A percentile compares a stretch with the other conserved stretches of the same genome.
These are phyloP conservation scores for Spodoptera frugiperda DNA, from an alignment of 1,140 invertebrate genomes.

Conservation along the genomic window DNA sequence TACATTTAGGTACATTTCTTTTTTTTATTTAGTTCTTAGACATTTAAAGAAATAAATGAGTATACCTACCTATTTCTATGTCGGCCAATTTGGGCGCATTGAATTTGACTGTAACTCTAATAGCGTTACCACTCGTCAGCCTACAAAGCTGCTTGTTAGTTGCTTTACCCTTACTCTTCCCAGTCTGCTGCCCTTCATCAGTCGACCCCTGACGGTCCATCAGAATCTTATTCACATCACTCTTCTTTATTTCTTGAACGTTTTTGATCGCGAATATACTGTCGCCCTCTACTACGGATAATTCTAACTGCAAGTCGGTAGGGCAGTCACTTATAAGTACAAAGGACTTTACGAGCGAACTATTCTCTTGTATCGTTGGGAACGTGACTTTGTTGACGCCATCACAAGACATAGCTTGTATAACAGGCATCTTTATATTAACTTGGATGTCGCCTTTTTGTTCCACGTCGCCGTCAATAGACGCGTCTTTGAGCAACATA, in stretches of 20 bases:
- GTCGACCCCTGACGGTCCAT: conserved; percentile 62
- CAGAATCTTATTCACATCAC: conserved; percentile 72
- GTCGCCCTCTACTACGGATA: conserved; percentile 67
- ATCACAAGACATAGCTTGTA: conserved; percentile 76
- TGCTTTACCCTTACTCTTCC: conserved; percentile 57
- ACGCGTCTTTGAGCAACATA: conserved; percentile 71
- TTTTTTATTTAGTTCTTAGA: neutral
- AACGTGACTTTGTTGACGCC: conserved; percentile 73
- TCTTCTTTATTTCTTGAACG: conserved; percentile 76
- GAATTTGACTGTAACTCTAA: conserved; percentile 74
- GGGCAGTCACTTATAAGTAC: conserved; percentile 75
- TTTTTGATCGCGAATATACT: conserved; percentile 72
- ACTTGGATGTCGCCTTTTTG: conserved; percentile 66
- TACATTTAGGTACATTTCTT: too few species aligned
- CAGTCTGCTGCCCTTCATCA: conserved; percentile 57
- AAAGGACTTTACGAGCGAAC: conserved; percentile 66
- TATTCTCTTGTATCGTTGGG: conserved; percentile 67
- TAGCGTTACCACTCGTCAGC: conserved; percentile 71
- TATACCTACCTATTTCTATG: conserved; percentile 61
- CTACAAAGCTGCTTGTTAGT: conserved; percentile 74
- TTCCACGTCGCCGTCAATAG: conserved; percentile 67
- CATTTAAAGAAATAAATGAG: conserved; percentile 1
- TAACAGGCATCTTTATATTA: conserved; percentile 72
- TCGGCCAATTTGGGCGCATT: conserved; percentile 68
- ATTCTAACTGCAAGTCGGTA: conserved; percentile 72